A percentile compares a stretch with the other conserved stretches of the same genome.
These are phyloP conservation scores for Cyprinus carpio DNA, from an alignment of 2,113 vertebrate genomes.

Conservation along the genomic window DNA sequence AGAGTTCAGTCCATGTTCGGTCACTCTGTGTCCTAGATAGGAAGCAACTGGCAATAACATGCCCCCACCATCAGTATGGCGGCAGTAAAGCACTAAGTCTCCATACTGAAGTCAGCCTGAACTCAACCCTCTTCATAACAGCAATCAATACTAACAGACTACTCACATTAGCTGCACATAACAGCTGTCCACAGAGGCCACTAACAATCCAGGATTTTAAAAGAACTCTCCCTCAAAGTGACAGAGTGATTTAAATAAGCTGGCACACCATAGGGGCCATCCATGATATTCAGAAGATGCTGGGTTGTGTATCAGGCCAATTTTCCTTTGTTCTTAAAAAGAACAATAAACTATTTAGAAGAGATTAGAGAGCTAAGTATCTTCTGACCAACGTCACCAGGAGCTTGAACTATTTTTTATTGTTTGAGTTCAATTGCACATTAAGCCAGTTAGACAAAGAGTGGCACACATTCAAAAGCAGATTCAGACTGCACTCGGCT, in stretches of 20 bases:
- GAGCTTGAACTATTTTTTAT: conserved; percentile 13
- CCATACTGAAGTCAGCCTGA: neutral
- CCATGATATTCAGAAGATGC: neutral
- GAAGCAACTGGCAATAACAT: conserved; percentile 57
- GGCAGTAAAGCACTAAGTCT: neutral
- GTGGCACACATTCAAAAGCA: neutral
- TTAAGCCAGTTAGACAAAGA: conserved; percentile 45
- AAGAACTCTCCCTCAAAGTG: neutral
- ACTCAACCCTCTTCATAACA: conserved; percentile 2
- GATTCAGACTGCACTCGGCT: neutral
- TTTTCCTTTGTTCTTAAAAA: neutral
- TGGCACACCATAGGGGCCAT: neutral
- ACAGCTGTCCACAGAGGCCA: conserved; percentile 39
- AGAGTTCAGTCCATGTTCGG: neutral
- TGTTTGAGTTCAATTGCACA: neutral
- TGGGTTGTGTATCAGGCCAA: neutral
- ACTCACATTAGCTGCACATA: conserved; percentile 30
- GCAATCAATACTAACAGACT: conserved; percentile 44
- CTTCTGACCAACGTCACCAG: conserved; percentile 9
- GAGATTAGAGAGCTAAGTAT: conserved; percentile 22
- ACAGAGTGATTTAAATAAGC: conserved; percentile 29
- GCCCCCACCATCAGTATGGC: conserved; percentile 39
- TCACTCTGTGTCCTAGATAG: conserved; percentile 59
- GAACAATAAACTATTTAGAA: conserved; percentile 25
- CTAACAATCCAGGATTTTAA: neutral